Evolutionary conservation across 2,113 vertebrate genomes (phyloP).

Genomic region (Rhabdornis inornatus): DNA sequence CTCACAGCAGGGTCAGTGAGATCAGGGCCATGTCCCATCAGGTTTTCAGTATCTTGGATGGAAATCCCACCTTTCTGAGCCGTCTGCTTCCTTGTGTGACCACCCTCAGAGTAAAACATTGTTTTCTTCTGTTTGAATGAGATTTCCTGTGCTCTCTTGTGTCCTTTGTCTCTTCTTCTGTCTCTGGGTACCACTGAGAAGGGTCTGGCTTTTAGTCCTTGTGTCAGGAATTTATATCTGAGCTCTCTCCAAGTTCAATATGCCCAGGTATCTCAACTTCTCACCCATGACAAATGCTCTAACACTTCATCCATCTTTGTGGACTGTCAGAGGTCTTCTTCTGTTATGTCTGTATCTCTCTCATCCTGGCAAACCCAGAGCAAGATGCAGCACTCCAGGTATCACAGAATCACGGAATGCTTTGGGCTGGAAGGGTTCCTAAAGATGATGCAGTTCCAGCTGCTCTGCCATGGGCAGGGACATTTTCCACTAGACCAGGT

Average conservation of each 20-base stretch:
- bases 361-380: background rate
- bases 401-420: background rate
- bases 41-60: background rate
- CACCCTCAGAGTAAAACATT: background rate
- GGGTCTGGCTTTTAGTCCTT: background rate
- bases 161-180: background rate
- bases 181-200: background rate
- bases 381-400: background rate
- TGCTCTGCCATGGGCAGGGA: background rate
- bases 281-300: background rate
- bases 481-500: background rate
- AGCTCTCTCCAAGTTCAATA: background rate
- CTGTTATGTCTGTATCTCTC: background rate
- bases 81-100: background rate
- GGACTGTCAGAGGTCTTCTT: background rate
- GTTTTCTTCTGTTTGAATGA: background rate
- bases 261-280: background rate
- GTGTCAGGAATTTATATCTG: background rate
- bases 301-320: background rate
- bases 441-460: background rate
- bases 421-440: background rate
- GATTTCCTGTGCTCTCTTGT: background rate
- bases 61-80: background rate
- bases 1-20: background rate
- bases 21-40: accelerated